Evolutionary conservation across 1,140 invertebrate genomes (phyloP).

Genomic region (Oedothorax gibbosus): DNA sequence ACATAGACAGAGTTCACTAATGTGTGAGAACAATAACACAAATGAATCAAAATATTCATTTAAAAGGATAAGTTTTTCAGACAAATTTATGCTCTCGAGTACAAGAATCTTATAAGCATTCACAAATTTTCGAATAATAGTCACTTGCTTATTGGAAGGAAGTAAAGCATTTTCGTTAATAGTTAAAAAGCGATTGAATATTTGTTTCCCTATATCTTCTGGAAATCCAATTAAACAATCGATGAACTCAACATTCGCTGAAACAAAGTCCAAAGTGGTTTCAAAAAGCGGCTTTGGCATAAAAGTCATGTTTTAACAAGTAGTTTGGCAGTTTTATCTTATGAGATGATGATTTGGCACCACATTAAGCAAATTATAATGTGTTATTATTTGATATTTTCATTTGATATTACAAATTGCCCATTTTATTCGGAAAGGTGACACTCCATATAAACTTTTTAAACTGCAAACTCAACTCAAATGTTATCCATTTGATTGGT

Average conservation of each 20-base stretch:
- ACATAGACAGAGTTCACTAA: slow-evolving; percentile 32
- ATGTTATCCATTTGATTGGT: neutral
- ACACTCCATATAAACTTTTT: neutral
- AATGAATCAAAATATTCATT: slow-evolving; percentile 40
- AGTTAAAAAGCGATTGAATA: slow-evolving; percentile 21
- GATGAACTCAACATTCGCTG: neutral
- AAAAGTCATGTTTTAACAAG: neutral
- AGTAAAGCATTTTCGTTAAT: neutral
- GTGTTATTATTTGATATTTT: neutral
- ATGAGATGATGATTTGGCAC: neutral
- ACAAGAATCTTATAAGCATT: slow-evolving; percentile 14
- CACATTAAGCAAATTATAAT: neutral
- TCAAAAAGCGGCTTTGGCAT: slow-evolving; percentile 7
- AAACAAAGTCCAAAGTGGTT: slow-evolving; percentile 8
- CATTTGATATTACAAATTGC: neutral
- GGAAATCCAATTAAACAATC: slow-evolving; percentile 26
- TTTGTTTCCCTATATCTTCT: slow-evolving; percentile 12
- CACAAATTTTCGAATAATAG: slow-evolving; percentile 10
- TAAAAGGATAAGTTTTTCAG: slow-evolving; percentile 11
- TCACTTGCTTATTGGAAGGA: neutral
- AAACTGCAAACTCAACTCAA: neutral
- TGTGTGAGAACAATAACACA: neutral
- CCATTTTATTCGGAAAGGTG: too few relatives aligned
- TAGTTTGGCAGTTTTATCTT: neutral
- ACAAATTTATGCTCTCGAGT: slow-evolving; percentile 9